Base-by-base conservation (phyloP, 2,888 invertebrate genomes). In the Pharmacophagus antenor region DNA sequence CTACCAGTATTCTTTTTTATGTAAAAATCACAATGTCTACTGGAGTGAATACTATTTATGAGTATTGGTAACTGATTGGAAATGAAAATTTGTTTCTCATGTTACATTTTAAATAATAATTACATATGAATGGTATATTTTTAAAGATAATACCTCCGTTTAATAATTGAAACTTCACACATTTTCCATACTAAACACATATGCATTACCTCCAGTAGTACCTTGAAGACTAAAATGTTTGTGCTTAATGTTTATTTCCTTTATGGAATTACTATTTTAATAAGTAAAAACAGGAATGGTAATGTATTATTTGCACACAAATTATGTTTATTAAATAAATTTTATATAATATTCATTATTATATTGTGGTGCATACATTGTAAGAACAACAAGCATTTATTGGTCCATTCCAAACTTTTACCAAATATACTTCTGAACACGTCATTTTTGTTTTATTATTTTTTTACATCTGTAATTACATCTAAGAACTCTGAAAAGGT, bases 321-420 rank as follows among this genome's bases (percentile, higher is more conserved):
- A 31, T 31, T 41, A 52, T 56, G 55, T 23, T 52, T 31, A 23
- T 50, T 37, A 56, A 61, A 50, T 57, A 62, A 61, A 56, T 63
- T 58, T 44, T 51, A 42, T 53, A 46, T 52, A 7, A 20, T 56
- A 48, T 62, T 58, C 54, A 62, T 62, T n/a, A 60, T 31, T 60
- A 58, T 52, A 59, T 62, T 62, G 64, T 62, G 60, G 62, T 60
- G 41, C 44, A 61, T 65, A 58, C 68, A 37, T 71, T 73, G 70
- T 67, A 70, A 67, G 73, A 73, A 70, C 70, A 73, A 70, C 70
- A 74, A 73, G 88, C 88, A 88, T 88, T 88, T 88, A 84, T 79
- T 74, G 73, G 80, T 83, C 85, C 88, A 88, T 89, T 89, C 89
- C 88, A 88, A 85, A 87, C 72, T 80, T 81, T 81, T 82, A 85